Evolutionary conservation across 2,797 vertebrate species (phyloP).

Genomic region (Falco berigora): DNA sequence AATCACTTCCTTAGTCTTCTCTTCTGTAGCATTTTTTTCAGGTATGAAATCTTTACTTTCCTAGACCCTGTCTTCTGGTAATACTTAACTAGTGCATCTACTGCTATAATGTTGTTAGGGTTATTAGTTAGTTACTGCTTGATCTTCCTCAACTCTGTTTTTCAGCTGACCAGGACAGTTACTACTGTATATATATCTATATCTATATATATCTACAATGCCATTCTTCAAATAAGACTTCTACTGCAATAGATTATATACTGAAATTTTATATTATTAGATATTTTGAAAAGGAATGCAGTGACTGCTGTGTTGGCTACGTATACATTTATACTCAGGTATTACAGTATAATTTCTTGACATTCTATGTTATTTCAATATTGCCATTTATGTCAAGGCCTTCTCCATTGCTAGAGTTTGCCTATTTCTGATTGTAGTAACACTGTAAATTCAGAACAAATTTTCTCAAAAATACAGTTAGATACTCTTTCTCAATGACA

Average conservation of each 20-base stretch:
- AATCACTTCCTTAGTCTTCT: neutral
- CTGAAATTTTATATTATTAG: neutral
- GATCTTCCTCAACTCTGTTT: neutral
- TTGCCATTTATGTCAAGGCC: neutral
- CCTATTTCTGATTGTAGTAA: neutral
- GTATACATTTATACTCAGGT: neutral
- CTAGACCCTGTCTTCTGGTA: neutral
- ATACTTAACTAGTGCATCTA: neutral
- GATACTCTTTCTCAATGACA: neutral
- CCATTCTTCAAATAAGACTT: neutral
- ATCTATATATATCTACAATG: neutral
- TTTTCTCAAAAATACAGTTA: neutral
- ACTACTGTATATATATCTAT: neutral
- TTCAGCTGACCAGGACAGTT: neutral
- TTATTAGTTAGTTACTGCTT: neutral
- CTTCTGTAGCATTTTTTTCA: neutral
- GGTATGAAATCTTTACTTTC: neutral
- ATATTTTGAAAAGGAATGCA: neutral
- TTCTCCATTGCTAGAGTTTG: neutral
- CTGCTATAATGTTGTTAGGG: neutral
- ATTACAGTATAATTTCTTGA: neutral
- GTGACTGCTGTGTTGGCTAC: neutral
- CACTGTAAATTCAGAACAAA: neutral
- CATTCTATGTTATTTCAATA: neutral
- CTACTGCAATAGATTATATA: neutral